Conservation (phyloP, 2,888 invertebrate species). For the Pristionchus arcanus region DNA sequence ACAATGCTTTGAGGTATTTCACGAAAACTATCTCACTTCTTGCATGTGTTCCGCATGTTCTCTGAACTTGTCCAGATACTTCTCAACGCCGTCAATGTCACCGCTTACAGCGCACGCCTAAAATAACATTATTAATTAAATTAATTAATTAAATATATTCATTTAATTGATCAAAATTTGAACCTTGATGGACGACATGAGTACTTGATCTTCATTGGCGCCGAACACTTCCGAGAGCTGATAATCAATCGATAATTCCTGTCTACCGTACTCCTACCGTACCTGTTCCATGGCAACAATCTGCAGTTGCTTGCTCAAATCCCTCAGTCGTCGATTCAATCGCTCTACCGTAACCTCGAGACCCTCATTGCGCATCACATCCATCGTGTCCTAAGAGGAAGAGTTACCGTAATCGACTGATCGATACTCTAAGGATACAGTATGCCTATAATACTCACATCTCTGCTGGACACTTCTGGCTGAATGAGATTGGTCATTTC, state of each 20-base stretch:
- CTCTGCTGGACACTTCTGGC: constrained; percentile 65
- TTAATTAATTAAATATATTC: background rate
- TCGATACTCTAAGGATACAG: background rate
- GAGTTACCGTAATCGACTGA: background rate
- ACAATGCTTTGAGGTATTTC: too few species aligned
- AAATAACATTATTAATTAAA: constrained; percentile 24
- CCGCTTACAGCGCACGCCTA: constrained; percentile 84
- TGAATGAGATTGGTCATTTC: constrained; percentile 93
- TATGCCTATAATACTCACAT: constrained; percentile 21
- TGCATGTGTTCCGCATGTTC: constrained; percentile 98
- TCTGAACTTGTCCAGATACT: constrained; percentile 93
- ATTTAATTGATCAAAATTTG: background rate
- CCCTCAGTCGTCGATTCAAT: constrained; percentile 76
- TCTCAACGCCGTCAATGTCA: constrained; percentile 92
- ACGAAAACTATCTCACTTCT: constrained; percentile 87
- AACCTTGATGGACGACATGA: constrained; percentile 79
- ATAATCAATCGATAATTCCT: constrained; percentile 13
- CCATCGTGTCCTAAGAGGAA: constrained; percentile 59
- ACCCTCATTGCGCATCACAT: constrained; percentile 64
- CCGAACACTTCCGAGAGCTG: constrained; percentile 80
- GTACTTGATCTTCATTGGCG: constrained; percentile 81
- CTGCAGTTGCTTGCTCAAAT: constrained; percentile 80
- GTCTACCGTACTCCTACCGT: constrained; percentile 59
- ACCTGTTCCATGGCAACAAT: constrained; percentile 82
- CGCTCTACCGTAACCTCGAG: constrained; percentile 78